phyloP scores from a whole-genome alignment of 2,888 invertebrate genomes.

The Brassicogethes aeneus region DNA sequence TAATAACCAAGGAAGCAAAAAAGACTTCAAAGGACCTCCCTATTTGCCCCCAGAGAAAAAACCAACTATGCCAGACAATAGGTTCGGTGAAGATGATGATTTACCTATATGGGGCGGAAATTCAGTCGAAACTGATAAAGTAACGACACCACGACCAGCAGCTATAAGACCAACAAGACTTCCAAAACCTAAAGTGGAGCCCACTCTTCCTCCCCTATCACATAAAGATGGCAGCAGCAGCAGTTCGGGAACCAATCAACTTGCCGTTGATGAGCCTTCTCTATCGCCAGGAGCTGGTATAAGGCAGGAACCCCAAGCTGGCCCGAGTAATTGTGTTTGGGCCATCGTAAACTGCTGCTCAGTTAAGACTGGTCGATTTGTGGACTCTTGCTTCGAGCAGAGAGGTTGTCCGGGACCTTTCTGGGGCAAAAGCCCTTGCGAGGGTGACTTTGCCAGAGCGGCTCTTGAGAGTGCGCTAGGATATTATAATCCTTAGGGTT shows the following conservation, averaged over 20 bases:
- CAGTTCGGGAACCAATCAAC: background rate
- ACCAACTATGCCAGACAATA: slow-evolving; percentile 11
- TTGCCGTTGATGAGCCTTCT: slow-evolving; percentile 3
- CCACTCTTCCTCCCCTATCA: slow-evolving; percentile 21
- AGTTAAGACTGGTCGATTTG: slow-evolving; percentile 39
- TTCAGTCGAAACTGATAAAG: background rate
- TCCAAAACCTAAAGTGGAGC: background rate
- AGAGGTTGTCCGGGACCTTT: slow-evolving; percentile 63
- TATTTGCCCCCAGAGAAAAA: slow-evolving; percentile 26
- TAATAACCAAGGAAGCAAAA: background rate
- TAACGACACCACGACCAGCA: background rate
- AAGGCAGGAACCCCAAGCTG: slow-evolving; percentile 27
- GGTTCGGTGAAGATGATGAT: slow-evolving; percentile 20
- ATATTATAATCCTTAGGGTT: slow-evolving; percentile 24
- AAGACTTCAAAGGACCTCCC: slow-evolving; percentile 16
- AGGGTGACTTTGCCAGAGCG: slow-evolving; percentile 47
- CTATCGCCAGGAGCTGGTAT: slow-evolving; percentile 28
- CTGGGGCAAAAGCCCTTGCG: slow-evolving; percentile 66
- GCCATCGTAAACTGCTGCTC: slow-evolving; percentile 69
- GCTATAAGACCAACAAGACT: background rate
- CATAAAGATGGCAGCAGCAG: slow-evolving; percentile 7
- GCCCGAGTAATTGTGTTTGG: slow-evolving; percentile 59
- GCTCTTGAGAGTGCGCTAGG: slow-evolving; percentile 46
- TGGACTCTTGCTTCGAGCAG: slow-evolving; percentile 59
- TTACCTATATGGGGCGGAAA: slow-evolving; percentile 30